phyloP scores from a whole-genome alignment of 2,888 invertebrate genomes.

The Suillia variegata region DNA sequence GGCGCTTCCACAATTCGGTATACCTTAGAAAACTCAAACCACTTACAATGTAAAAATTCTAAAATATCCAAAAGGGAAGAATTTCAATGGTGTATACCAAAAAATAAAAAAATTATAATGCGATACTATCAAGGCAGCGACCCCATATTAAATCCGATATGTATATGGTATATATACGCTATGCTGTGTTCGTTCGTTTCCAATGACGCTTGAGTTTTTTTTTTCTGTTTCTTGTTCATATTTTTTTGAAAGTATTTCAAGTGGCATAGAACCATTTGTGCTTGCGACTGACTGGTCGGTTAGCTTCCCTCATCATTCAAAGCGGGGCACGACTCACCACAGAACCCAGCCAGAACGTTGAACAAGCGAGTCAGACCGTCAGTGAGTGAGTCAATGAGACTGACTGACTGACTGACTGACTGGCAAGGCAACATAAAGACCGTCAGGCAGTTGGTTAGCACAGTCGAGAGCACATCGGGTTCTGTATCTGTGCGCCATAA shows the following conservation, averaged over 20 bases:
- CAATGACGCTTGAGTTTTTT: no score
- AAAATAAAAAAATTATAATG: no score
- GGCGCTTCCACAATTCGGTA: no score
- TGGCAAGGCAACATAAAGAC: neutral
- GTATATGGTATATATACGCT: conserved; percentile 1
- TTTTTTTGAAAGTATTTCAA: conserved; percentile 12
- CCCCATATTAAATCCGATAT: conserved; percentile 4
- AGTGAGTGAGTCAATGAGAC: neutral
- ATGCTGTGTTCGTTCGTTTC: neutral
- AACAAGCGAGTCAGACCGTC: neutral
- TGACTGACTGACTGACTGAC: neutral
- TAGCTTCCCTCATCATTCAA: conserved; percentile 1
- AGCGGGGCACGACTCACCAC: conserved; percentile 24
- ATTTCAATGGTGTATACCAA: neutral
- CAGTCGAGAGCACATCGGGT: neutral
- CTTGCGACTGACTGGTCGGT: conserved; percentile 8
- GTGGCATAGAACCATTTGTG: conserved; percentile 1
- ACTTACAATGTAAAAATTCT: no score
- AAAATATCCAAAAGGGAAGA: conserved; percentile 1
- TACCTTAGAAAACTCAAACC: no score
- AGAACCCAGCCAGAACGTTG: conserved; percentile 25
- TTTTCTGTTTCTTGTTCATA: no score
- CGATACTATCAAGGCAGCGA: neutral
- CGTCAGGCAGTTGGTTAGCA: neutral
- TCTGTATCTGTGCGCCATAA: no score